phyloP scores from a whole-genome alignment of 2,113 vertebrate genomes.

The Jaculus jaculus region DNA sequence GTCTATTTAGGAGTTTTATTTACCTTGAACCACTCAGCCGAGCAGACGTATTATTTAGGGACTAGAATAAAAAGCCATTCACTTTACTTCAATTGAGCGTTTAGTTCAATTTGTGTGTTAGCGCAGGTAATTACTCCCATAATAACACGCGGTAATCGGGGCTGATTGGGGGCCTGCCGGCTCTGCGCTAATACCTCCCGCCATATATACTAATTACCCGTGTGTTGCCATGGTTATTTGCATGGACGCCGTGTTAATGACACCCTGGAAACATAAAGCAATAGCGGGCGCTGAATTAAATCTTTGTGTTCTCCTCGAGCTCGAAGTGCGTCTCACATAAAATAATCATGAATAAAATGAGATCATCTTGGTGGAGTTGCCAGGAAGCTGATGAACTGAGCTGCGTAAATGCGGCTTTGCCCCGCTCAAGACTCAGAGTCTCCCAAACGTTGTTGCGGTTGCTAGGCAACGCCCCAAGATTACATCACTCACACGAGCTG shows the following conservation, averaged over 20 bases:
- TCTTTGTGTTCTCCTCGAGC: constrained; percentile 84
- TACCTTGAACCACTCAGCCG: constrained; percentile 83
- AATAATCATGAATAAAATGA: constrained; percentile 86
- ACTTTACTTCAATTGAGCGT: constrained; percentile 86
- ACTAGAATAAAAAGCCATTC: constrained; percentile 86
- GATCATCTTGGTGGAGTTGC: constrained; percentile 78
- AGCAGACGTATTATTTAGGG: constrained; percentile 86
- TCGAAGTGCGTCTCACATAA: constrained; percentile 83
- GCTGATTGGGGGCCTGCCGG: constrained; percentile 80
- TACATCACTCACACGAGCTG: constrained; percentile 82
- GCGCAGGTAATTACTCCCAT: constrained; percentile 86
- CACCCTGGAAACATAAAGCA: constrained; percentile 84
- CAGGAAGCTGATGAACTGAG: constrained; percentile 80
- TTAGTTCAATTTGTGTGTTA: constrained; percentile 86
- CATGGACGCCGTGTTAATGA: constrained; percentile 80
- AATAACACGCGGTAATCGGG: constrained; percentile 79
- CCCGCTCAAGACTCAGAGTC: constrained; percentile 74
- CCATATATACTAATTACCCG: constrained; percentile 83
- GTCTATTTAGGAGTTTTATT: constrained; percentile 79
- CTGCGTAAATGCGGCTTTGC: constrained; percentile 70
- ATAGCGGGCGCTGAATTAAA: constrained; percentile 81
- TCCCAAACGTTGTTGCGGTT: constrained; percentile 83
- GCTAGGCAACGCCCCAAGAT: constrained; percentile 85
- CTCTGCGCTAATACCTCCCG: constrained; percentile 75
- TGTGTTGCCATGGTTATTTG: constrained; percentile 84